Base-by-base conservation (phyloP, 2,113 vertebrate genomes). In the Lophotis ruficrista region DNA sequence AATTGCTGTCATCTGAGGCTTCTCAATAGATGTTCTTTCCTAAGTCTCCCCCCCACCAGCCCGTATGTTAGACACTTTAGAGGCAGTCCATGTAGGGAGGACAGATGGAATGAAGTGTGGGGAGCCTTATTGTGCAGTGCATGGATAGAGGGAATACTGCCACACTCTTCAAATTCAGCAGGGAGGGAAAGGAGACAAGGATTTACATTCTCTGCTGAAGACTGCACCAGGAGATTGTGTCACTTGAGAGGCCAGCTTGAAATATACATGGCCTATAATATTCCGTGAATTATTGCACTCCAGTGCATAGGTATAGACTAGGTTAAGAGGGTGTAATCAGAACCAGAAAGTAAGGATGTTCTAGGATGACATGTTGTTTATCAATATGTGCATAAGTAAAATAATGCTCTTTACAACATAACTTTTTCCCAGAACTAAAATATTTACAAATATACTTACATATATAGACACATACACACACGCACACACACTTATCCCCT, bases 321-420 rank as follows among this genome's bases (percentile, higher is more conserved):
- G 87, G 96, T 96, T 96, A 96, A 96, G 90, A 95, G 68, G 66
- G 43, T 81, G 76, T 97, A 97, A 97, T 97, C 93, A 97, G 89
- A 97, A 95, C 89, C 97, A 97, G 97, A 97, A 90, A 80, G 72
- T 22, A 57, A 82, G 89, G 83, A 92, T 75, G 48, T 85, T 88
- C 77, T 83, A 65, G 53, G 72, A 94, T 94, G 89, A 96, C 83
- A 89, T 38, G 72, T n/a, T 87, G 87, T 95, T 97, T 96, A 93
- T 93, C 90, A 78, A 80, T 90, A 94, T 37, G 79, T 94, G 91
- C n/a, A 47, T 24, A 51, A 89, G 54, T 78, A 78, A 95, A 85
- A 73, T 37, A 89, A 84, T n/a, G 69, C 21, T 79, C 41, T 82
- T 89, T 85, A 57, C 16, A 53, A 35, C 35, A 25, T 19, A 77